These are phyloP conservation scores for Achatina immaculata DNA, from an alignment of 1,140 invertebrate genomes.

Conservation along the genomic window DNA sequence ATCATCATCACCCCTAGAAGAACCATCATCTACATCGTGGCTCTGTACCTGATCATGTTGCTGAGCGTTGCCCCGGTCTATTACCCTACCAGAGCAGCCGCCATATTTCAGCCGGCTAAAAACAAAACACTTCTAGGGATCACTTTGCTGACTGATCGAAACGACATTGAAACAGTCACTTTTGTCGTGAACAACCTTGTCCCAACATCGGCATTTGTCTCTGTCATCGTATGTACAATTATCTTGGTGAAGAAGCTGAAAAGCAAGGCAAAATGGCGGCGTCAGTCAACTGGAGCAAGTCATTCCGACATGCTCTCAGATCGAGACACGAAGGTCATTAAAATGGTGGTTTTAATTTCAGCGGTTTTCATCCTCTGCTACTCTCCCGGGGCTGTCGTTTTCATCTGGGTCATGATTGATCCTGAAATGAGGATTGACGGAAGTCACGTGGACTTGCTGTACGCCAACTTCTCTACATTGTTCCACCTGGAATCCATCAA, in stretches of 20 bases:
- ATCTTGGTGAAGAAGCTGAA: too few relatives aligned
- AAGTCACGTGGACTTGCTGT: not conserved
- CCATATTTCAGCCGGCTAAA: not conserved
- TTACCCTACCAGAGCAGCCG: not conserved
- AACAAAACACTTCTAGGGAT: slow-evolving; percentile 14
- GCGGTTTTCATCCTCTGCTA: too few relatives aligned
- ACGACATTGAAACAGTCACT: not conserved
- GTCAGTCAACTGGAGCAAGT: too few relatives aligned
- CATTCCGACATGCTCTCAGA: too few relatives aligned
- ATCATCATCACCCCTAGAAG: not conserved
- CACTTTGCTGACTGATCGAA: not conserved
- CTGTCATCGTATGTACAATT: too few relatives aligned
- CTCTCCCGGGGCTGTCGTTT: too few relatives aligned
- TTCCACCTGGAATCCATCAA: not conserved
- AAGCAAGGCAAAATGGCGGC: too few relatives aligned
- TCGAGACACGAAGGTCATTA: too few relatives aligned
- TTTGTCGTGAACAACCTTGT: not conserved
- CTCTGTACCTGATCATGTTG: not conserved
- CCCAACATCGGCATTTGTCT: too few relatives aligned
- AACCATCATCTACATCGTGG: not conserved
- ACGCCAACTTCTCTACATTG: not conserved
- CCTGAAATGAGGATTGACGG: not conserved
- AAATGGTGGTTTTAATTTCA: too few relatives aligned
- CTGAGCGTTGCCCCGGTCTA: not conserved
- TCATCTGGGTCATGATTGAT: not conserved